Base-by-base conservation (phyloP, 2,888 invertebrate species). In the Mayetiola destructor region DNA sequence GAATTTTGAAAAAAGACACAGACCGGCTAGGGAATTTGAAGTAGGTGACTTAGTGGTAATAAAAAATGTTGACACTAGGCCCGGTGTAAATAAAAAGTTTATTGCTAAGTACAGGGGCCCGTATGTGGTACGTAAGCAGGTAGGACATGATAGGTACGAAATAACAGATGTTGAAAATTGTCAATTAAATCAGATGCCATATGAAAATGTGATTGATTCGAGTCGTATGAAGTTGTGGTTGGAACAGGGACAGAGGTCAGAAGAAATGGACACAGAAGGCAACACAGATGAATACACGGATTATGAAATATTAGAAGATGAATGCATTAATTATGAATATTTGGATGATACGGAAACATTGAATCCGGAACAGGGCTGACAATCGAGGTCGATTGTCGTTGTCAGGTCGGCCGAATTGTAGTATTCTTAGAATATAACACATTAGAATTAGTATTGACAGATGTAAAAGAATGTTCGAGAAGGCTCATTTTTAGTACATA, bases 21-120 rank as follows among this genome's bases (percentile, higher is more conserved):
- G 52, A 53, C 18, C 59, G 56, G 55, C 61, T 59, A 14, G 36
- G 57, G 8, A 42, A 56, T 56, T 53, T 18, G 14, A 59, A 56
- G 40, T 59, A 35, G 63, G 63, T 10, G 62, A 63, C 18, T 61
- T 61, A 40, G 63, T 64, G 9, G 61, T 64, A 59, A 61, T 64
- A 16, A 56, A 59, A 21, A 64, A 66, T 57, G 57, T 61, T n/a
- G 64, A 64, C 32, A 62, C 58, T 23, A 61, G 63, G 1, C 54
- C 53, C 3, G 64, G 62, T 3, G 61, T 59, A 29, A 63, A 61
- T 9, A 63, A 62, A 53, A 65, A 65, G 57, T 57, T 64, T 14
- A 60, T 64, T 16, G 62, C 63, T 2, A 63, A 63, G 29, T 65
- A 60, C 59, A 63, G 61, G 58, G 65, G 64, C 16, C 66, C 65